Base-by-base conservation (phyloP, 2,797 vertebrate genomes). In the Mycteria americana region DNA sequence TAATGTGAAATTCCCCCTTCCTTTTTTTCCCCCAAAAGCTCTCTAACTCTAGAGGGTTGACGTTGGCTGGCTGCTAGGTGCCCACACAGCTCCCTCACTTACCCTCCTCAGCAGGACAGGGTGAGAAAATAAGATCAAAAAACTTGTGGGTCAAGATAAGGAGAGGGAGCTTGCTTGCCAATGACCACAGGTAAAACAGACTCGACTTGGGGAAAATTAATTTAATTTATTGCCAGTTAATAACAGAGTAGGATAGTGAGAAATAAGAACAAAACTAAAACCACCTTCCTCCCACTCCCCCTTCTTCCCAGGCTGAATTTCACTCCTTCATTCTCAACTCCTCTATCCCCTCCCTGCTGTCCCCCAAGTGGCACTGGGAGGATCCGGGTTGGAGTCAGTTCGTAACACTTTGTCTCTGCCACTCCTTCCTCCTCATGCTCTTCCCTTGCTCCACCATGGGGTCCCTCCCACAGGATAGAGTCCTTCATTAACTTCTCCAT, bases 371-470 rank as follows among this genome's bases (percentile, higher is more conserved):
- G 7, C 16, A 35, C 10, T 2, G 5, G 14, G 9, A 10, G 8
- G 11, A 7, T 23, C 15, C 6, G 11, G 22, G 6, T 3, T 43
- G 18, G 24, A 35, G 18, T 65, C 30, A 27, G 24, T 22, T 78
- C 21, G 14, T 21, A 57, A 14, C 6, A 25, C 16, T 50, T 63
- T 2, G 0, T 13, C 24, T 39, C 30, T 51, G 37, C 18, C 0
- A 0, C 17, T 78, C 37, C 28, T 65, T 85, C 37, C 51, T 39
- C 24, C 37, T 45, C 28, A 22, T 13, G 5, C 17, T 65, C 24
- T 53, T 64, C 59, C 17, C 16, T 11, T 59, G 65, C 51, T 45
- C 37, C 21, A 43, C 25, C 4, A 1, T 25, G 14, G 45, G 11
- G 37, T 45, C 28, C 6, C 31, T 80, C 31, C n/a, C 56, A 78